These are phyloP conservation scores for Melanotaenia maccullochi DNA, from an alignment of 2,797 vertebrate species.

Conservation along the genomic window DNA sequence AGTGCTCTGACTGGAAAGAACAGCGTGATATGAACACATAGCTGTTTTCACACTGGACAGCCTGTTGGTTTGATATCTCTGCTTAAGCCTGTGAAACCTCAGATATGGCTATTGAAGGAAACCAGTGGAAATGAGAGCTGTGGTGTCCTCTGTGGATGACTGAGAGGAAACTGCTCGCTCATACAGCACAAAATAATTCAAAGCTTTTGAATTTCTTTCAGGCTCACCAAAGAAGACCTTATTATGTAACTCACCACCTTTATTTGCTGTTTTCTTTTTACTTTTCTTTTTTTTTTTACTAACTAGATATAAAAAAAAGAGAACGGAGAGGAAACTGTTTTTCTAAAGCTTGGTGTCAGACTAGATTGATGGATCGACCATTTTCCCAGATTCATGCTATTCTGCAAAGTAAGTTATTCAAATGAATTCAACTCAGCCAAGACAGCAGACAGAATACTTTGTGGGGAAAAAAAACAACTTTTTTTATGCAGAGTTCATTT, in stretches of 20 bases:
- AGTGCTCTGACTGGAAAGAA: conserved; percentile 73
- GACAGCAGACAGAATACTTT: conserved; percentile 66
- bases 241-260: conserved; percentile 57
- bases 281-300: conserved; percentile 34
- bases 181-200: conserved; percentile 58
- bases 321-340: conserved; percentile 46
- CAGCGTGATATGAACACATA: conserved; percentile 54
- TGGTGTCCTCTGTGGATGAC: conserved; percentile 67
- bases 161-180: conserved; percentile 73
- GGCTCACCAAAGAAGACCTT: conserved; percentile 53
- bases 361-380: conserved; percentile 73
- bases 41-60: conserved; percentile 59
- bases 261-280: conserved; percentile 41
- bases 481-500: conserved; percentile 69
- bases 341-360: conserved; percentile 57
- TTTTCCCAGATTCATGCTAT: conserved; percentile 66
- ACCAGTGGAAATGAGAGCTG: conserved; percentile 72
- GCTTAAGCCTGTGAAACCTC: conserved; percentile 61
- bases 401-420: conserved; percentile 78
- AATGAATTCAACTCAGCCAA: conserved; percentile 73
- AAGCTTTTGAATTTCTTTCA: conserved; percentile 61
- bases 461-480: conserved; percentile 44
- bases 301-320: conserved; percentile 58
- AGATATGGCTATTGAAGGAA: conserved; percentile 73
- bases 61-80: conserved; percentile 69